Evolutionary conservation across 2,888 invertebrate genomes (phyloP).

Genomic region (Drosophila fulvimacula): DNA sequence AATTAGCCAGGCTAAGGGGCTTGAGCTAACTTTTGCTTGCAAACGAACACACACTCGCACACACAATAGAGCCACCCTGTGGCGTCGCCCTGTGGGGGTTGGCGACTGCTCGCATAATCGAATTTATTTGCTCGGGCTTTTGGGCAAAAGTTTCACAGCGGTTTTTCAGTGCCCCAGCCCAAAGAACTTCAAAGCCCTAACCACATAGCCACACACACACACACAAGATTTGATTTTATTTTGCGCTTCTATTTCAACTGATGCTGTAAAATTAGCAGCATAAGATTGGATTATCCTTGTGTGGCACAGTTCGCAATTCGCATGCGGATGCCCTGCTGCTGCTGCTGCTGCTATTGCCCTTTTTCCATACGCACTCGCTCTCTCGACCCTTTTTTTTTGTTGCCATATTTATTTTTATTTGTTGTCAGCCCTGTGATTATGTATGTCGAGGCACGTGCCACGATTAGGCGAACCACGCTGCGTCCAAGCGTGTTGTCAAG

Average conservation of each 20-base stretch:
- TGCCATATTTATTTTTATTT: conserved; percentile 32
- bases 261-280: conserved; percentile 79
- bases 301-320: conserved; percentile 48
- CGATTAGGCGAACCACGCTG: conserved; percentile 74
- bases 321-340: not conserved
- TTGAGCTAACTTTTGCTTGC: conserved; percentile 13
- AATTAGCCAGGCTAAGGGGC: conserved; percentile 49
- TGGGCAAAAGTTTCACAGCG: conserved; percentile 67
- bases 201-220: conserved; percentile 53
- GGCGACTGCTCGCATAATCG: conserved; percentile 65
- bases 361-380: not conserved
- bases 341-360: conserved; percentile 26
- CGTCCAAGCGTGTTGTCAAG: conserved; percentile 65
- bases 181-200: conserved; percentile 43
- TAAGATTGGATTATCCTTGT: conserved; percentile 80
- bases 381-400: conserved; percentile 48
- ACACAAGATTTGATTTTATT: conserved; percentile 64
- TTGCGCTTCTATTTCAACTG: conserved; percentile 54
- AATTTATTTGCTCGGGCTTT: conserved; percentile 69
- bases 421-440: conserved; percentile 71
- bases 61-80: conserved; percentile 24
- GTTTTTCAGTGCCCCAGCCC: conserved; percentile 54
- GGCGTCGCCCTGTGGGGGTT: conserved; percentile 41
- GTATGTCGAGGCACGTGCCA: conserved; percentile 77
- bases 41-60: conserved; percentile 12